Percentiles rank a stretch among this genome's conserved stretches.
Evolutionary conservation across 1,140 invertebrate genomes (phyloP).

Genomic region (Drosophila paulistorum): DNA sequence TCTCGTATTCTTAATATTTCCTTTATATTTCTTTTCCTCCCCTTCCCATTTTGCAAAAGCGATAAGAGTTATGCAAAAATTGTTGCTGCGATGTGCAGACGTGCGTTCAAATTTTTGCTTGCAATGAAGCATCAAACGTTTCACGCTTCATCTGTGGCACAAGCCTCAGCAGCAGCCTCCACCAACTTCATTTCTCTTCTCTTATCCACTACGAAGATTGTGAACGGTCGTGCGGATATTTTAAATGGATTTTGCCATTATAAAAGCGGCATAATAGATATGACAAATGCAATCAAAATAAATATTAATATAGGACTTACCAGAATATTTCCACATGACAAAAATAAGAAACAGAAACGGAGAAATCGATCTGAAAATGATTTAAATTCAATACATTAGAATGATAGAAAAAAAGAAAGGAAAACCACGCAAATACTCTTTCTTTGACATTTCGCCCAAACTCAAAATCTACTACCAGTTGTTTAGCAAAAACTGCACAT

Average conservation of each 20-base stretch:
- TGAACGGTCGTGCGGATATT: conserved; percentile 41
- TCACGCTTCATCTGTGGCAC: conserved; percentile 47
- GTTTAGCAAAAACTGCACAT: too few species aligned
- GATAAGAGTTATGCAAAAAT: conserved; percentile 11
- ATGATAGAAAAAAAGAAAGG: too few species aligned
- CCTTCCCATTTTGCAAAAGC: not conserved
- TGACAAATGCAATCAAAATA: conserved; percentile 40
- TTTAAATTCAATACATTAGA: not conserved
- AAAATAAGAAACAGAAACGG: not conserved
- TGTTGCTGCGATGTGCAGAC: conserved; percentile 53
- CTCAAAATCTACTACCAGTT: too few species aligned
- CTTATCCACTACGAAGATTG: not conserved
- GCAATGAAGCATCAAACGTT: conserved; percentile 63
- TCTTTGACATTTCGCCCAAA: too few species aligned
- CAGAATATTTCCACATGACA: not conserved
- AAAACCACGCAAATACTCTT: too few species aligned
- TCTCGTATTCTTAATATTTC: conserved; percentile 53
- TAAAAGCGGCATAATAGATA: conserved; percentile 24
- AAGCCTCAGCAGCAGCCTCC: not conserved
- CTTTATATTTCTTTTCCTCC: not conserved
- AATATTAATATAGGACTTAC: conserved; percentile 24
- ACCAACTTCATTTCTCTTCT: not conserved
- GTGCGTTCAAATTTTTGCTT: conserved; percentile 59
- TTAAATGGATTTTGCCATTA: conserved; percentile 33
- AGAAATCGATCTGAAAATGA: not conserved